phyloP scores from a whole-genome alignment of 2,888 invertebrate genomes.

The Eumacrocentrus americanus region DNA sequence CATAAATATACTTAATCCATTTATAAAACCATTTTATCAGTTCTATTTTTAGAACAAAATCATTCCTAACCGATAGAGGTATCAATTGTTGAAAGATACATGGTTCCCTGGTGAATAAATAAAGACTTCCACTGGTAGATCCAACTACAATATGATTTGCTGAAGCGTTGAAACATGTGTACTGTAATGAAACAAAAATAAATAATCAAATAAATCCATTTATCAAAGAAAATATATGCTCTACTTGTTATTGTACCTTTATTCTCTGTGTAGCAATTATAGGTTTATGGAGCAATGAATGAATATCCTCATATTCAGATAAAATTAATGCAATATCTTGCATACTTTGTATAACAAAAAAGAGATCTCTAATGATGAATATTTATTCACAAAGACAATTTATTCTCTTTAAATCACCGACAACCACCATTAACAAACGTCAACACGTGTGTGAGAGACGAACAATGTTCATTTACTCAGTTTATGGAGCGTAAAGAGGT shows the following conservation, averaged over 20 bases:
- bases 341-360: conserved; percentile 37
- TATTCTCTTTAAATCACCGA: neutral
- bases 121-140: conserved; percentile 82
- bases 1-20: neutral
- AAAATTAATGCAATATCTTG: conserved; percentile 50
- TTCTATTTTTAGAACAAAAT: conserved; percentile 4
- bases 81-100: conserved; percentile 80
- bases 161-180: conserved; percentile 74
- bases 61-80: conserved; percentile 72
- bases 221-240: neutral
- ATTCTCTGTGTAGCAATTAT: conserved; percentile 69
- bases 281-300: conserved; percentile 52
- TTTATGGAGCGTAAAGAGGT: neutral
- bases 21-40: too few relatives aligned
- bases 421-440: neutral
- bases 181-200: conserved; percentile 41
- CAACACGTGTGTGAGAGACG: neutral
- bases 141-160: conserved; percentile 76
- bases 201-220: neutral
- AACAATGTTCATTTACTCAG: neutral
- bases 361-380: neutral
- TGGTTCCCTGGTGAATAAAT: conserved; percentile 75
- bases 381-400: neutral
- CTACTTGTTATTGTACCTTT: conserved; percentile 65
- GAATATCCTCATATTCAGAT: conserved; percentile 55